Evolutionary conservation across 2,113 vertebrate species (phyloP).

Genomic region (Lophotis ruficrista): DNA sequence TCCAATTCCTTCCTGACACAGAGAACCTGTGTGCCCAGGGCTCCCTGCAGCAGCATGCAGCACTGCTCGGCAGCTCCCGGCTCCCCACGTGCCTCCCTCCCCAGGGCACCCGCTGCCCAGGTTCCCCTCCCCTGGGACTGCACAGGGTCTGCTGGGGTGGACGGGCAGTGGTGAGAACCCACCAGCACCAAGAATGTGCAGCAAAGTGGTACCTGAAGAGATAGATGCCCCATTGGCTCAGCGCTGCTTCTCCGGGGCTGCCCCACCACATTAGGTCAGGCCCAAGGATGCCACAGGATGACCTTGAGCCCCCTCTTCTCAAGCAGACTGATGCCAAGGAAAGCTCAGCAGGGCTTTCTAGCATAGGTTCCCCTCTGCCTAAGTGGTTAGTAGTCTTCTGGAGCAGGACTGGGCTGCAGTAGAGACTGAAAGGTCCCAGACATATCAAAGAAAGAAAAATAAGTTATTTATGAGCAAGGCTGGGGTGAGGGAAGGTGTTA

Average conservation of each 20-base stretch:
- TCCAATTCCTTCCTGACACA: slow-evolving; percentile 40
- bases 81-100: not conserved
- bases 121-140: not conserved
- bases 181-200: not conserved
- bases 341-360: not conserved
- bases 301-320: not conserved
- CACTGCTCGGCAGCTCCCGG: not conserved
- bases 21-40: not conserved
- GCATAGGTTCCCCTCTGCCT: not conserved
- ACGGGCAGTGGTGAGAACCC: not conserved
- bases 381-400: not conserved
- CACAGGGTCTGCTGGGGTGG: no score
- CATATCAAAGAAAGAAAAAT: not conserved
- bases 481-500: not conserved
- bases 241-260: not conserved
- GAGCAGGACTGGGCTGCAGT: not conserved
- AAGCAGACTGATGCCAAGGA: not conserved
- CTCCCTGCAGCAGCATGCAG: not conserved
- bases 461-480: not conserved
- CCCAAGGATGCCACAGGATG: not conserved
- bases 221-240: not conserved
- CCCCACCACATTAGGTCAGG: not conserved
- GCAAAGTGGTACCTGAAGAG: not conserved
- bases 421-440: not conserved
- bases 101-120: rapidly evolving